These are phyloP conservation scores for Petrocephalus zakoni DNA, from an alignment of 2,113 vertebrate species.

Conservation along the genomic window DNA sequence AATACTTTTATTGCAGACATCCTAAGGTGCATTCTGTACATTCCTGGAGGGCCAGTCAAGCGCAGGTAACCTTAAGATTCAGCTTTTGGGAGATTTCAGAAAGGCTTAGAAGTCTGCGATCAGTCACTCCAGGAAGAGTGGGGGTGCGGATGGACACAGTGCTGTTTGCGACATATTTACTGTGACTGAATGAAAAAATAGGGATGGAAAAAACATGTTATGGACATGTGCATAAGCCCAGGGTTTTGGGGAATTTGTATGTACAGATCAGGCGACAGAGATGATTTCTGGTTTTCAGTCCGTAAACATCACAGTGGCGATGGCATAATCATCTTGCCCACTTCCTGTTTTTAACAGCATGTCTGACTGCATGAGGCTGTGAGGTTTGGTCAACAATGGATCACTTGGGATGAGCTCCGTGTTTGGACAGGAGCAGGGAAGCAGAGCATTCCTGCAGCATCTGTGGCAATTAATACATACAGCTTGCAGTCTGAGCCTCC, in stretches of 20 bases:
- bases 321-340: slow-evolving; percentile 52
- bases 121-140: neutral
- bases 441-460: neutral
- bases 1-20: slow-evolving; percentile 62
- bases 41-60: slow-evolving; percentile 48
- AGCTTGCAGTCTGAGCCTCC: neutral
- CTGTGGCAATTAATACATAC: neutral
- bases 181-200: neutral
- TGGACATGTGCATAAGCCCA: neutral
- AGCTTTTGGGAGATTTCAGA: slow-evolving; percentile 28
- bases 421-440: neutral
- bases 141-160: neutral
- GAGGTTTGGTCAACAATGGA: slow-evolving; percentile 30
- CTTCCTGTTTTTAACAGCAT: slow-evolving; percentile 60
- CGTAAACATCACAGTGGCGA: slow-evolving; percentile 49
- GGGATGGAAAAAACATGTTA: neutral
- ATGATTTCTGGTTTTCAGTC: slow-evolving; percentile 52
- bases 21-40: slow-evolving; percentile 60
- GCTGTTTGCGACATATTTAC: neutral
- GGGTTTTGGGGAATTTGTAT: slow-evolving; percentile 1
- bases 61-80: slow-evolving; percentile 35
- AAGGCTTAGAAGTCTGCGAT: slow-evolving; percentile 17
- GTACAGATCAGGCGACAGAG: slow-evolving; percentile 50
- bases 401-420: slow-evolving; percentile 52
- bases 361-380: slow-evolving; percentile 50